Conservation (phyloP, 2,113 vertebrate genomes). For the Epinephelus cyanopodus region DNA sequence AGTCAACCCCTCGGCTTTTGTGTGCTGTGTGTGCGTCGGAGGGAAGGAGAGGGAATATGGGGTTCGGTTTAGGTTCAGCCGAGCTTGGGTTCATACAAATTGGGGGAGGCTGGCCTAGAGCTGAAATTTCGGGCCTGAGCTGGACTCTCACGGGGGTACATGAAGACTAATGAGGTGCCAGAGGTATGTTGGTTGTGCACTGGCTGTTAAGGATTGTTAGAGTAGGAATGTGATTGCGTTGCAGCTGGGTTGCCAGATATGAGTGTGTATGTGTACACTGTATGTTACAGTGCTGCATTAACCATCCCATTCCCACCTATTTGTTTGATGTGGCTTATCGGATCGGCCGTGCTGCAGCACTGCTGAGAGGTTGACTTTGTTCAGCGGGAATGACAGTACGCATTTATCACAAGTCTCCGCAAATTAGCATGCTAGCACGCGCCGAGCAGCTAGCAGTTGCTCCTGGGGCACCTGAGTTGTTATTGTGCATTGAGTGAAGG, state of each 20-base stretch:
- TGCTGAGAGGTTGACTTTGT: constrained; percentile 63
- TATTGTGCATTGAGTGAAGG: constrained; percentile 79
- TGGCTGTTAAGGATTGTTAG: constrained; percentile 11
- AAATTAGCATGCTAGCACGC: constrained; percentile 75
- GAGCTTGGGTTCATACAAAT: not conserved
- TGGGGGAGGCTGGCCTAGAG: not conserved
- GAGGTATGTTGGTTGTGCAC: constrained; percentile 18
- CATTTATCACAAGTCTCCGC: constrained; percentile 74
- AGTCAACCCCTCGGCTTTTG: not conserved
- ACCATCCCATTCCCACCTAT: constrained; percentile 36
- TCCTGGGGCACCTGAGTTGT: constrained; percentile 75
- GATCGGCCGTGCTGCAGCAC: constrained; percentile 46
- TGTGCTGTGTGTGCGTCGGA: not conserved
- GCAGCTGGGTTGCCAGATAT: not conserved
- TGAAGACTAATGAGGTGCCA: constrained; percentile 65
- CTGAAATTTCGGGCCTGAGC: constrained; percentile 1
- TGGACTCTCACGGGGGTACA: constrained; percentile 15
- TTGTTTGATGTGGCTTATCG: constrained; percentile 69
- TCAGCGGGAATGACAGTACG: constrained; percentile 67
- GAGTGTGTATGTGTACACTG: not conserved
- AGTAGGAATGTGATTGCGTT: constrained; percentile 22
- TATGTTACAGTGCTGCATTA: constrained; percentile 9
- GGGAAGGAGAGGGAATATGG: not conserved
- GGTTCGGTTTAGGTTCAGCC: constrained; percentile 6
- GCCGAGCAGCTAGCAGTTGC: constrained; percentile 41